A percentile compares a stretch with the other conserved stretches of the same genome.
Conservation (phyloP, 2,797 vertebrate species). For the Otus scops region DNA sequence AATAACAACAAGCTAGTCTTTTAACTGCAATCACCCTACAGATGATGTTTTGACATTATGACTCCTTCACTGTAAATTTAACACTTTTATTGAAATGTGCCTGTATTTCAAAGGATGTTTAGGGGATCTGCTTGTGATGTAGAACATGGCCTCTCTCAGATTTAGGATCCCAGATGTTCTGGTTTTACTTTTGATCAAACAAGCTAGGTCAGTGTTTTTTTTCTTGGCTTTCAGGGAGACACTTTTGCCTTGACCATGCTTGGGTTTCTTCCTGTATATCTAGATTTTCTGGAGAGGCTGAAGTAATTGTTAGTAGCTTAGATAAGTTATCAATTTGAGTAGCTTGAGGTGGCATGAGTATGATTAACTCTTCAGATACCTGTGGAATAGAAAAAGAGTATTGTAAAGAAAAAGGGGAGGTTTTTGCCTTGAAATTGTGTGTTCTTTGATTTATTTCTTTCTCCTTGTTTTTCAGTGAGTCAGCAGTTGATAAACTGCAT, state of each 20-base stretch:
- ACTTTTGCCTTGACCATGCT: neutral
- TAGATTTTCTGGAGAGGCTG: neutral
- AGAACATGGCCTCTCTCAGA: neutral
- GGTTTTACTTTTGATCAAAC: neutral
- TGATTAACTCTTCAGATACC: neutral
- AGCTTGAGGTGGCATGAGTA: neutral
- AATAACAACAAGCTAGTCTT: neutral
- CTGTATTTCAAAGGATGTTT: neutral
- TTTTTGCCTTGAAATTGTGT: neutral
- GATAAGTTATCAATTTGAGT: neutral
- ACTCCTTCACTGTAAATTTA: neutral
- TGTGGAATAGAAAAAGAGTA: neutral
- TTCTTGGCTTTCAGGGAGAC: neutral
- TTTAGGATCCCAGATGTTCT: neutral
- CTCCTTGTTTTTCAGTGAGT: slow-evolving; percentile 80
- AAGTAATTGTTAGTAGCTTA: neutral
- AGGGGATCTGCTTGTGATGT: neutral
- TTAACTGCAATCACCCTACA: neutral
- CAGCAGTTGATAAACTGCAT: slow-evolving; percentile 88
- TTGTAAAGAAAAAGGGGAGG: neutral
- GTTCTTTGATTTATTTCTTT: neutral
- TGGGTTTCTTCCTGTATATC: neutral
- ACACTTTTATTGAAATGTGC: neutral
- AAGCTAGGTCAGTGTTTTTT: neutral
- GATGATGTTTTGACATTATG: neutral